Base-by-base conservation (phyloP, 37 sponge, comb jelly and placozoan species). In the Axinella damicornis region DNA sequence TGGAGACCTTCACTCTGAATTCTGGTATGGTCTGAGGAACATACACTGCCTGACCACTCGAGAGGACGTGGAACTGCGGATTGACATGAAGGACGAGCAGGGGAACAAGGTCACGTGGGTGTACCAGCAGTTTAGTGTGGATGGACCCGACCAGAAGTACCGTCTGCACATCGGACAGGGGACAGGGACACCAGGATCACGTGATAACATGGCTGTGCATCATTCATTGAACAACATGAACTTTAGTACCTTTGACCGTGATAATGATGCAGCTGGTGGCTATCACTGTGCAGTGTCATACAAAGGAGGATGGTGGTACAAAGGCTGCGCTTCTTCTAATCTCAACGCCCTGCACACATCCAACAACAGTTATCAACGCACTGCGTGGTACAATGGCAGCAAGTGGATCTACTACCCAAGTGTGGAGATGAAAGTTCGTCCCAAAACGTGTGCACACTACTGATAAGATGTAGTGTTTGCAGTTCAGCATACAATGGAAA, bases 11-110 rank as follows among this genome's bases (percentile, higher is more conserved):
- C 62, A 76, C 32, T 58, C 36, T 17, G 83, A 82, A 52, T 71
- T 72, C 57, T 82, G 83, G 83, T 82, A 68, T 15, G 83, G 83
- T 71, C 73, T 82, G 25, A 71, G 63, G 16, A 82, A 82, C 61
- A 70, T 82, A 19, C 83, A 82, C 69, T 53, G 71, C 69, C 73
- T 82, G 25, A 71, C 83, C 2, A 60, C 54, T 17, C 34, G 62
- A 59, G 63, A 68, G 13, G 11, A 46, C 1, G 69, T 60, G 27
- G 73, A 70, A 11, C 63, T 82, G 22, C 20, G 73, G n/a, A 68
- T 82, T 31, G 83, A 82, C 14, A 19, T 53, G 35, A 37, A 54
- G 18, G 41, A 71, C 2, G 72, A 35, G 30, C 21, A 35, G 53
- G 62, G 62, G 28, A 18, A 20, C n/a, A 16, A 46, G 5, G 24